These are phyloP conservation scores for Vireo altiloquus DNA, from an alignment of 2,113 vertebrate genomes.

Conservation along the genomic window DNA sequence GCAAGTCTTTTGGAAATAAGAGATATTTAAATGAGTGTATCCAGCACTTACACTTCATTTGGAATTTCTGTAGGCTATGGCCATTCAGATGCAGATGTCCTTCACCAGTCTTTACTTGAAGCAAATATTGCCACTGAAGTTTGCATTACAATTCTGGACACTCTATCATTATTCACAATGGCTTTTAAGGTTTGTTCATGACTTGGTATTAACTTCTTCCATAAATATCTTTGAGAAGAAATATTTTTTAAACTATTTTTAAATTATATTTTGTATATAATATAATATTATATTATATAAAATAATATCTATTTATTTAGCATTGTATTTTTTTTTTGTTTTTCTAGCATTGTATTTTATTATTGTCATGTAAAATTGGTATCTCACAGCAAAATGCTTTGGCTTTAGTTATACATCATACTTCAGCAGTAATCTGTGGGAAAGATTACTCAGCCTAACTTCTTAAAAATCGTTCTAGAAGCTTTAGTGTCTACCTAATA, in stretches of 20 bases:
- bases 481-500: neutral
- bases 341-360: neutral
- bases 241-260: neutral
- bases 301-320: neutral
- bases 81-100: slow-evolving; percentile 92
- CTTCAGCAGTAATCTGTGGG: neutral
- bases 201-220: neutral
- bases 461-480: neutral
- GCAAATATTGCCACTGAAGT: slow-evolving; percentile 96
- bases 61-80: slow-evolving; percentile 83
- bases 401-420: neutral
- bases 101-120: slow-evolving; percentile 94
- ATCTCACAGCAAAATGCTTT: neutral
- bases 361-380: neutral
- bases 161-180: slow-evolving; percentile 92
- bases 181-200: slow-evolving; percentile 88
- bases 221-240: neutral
- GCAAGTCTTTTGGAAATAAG: slow-evolving; percentile 11
- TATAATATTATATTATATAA: too few species aligned
- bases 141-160: slow-evolving; percentile 94
- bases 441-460: neutral
- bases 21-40: neutral
- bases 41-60: neutral
- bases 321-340: neutral
- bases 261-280: neutral